These are phyloP conservation scores for Manduca sexta DNA, from an alignment of 1,140 invertebrate species.

Conservation along the genomic window DNA sequence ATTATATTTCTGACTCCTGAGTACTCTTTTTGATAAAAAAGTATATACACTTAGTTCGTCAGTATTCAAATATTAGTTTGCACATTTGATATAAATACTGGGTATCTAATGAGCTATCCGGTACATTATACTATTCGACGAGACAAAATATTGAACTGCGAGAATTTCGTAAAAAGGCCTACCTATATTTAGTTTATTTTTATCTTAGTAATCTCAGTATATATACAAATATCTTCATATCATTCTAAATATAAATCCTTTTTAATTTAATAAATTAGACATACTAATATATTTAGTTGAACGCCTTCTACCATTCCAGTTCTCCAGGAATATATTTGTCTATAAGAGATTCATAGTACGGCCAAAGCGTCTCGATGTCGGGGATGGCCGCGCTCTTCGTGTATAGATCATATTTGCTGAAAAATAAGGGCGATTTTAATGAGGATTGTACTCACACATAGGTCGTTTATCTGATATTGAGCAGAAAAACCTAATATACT, in stretches of 20 bases:
- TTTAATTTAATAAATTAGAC: too few species aligned
- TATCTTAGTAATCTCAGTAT: neutral
- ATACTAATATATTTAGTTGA: neutral
- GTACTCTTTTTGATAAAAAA: too few species aligned
- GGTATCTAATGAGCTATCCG: too few species aligned
- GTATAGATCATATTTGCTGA: slow-evolving; percentile 95
- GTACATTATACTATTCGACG: too few species aligned
- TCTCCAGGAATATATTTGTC: slow-evolving; percentile 94
- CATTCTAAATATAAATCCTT: neutral
- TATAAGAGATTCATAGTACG: slow-evolving; percentile 93
- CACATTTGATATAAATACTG: too few species aligned
- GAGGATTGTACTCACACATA: neutral
- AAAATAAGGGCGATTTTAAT: slow-evolving; percentile 25
- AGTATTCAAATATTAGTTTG: too few species aligned
- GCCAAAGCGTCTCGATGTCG: slow-evolving; percentile 88
- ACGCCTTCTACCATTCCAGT: slow-evolving; percentile 76
- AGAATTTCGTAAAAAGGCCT: too few species aligned
- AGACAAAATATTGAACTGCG: too few species aligned
- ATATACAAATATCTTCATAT: neutral
- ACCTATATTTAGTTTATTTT: too few species aligned
- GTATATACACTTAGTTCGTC: too few species aligned
- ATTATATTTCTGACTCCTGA: too few species aligned
- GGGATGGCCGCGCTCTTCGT: slow-evolving; percentile 89
- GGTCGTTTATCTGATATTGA: neutral
- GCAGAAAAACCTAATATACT: too few species aligned